Base-by-base conservation (phyloP, 2,797 vertebrate genomes). In the Prionace glauca region DNA sequence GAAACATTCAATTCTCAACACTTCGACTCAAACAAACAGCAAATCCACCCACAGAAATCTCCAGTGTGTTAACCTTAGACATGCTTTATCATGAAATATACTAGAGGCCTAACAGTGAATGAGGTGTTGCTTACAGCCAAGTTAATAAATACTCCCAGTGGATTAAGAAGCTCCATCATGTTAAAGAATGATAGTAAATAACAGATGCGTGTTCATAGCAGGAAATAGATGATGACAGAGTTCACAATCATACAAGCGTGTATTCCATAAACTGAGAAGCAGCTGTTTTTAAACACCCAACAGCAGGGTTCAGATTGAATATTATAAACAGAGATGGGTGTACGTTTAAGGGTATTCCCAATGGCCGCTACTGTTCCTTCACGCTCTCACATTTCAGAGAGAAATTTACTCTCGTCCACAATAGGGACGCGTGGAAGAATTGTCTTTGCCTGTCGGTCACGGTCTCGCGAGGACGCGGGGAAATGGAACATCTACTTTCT, bases 161-260 rank as follows among this genome's bases (percentile, higher is more conserved):
- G 93, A 74, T 50, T 50, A 56, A 32, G 45, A 56, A 94, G 93
- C 69, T 74, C 7, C 41, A 45, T 74, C 93, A 74, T 32, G 26
- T 94, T 94, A 14, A 16, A 71, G 69, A 56, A 94, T 50, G 93
- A 94, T 41, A 94, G 67, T 29, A 74, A 93, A 93, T 93, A 94
- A 56, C 41, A 94, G 93, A 94, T 74, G 69, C 41, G 0, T 94
- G 93, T 69, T 74, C 69, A 74, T 67, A 16, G 26, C 69, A 50
- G 90, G 90, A 94, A 26, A 72, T 69, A 74, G 93, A 94, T 94
- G 93, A 74, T 94, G 93, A 94, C 69, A 94, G 41, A 29, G 45
- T 45, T 50, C 7, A 7, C 41, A 72, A 26, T 32, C 5, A 24
- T 74, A 24, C 69, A 69, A n/a, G n/a, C 10, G 16, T 24, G 90